phyloP scores from a whole-genome alignment of 2,888 invertebrate species.

The Dichetophora obliterata region DNA sequence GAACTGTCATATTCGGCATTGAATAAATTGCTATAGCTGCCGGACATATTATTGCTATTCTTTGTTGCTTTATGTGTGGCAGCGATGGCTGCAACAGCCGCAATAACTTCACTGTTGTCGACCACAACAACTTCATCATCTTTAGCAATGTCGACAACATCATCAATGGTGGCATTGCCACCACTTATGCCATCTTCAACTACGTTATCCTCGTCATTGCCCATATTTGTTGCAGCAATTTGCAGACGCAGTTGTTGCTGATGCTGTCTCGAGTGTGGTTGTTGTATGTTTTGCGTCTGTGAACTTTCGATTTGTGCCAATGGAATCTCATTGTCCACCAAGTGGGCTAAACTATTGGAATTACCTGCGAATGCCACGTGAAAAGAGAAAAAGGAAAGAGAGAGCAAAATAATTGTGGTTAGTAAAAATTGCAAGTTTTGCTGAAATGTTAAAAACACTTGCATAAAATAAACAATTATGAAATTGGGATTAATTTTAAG shows the following conservation, averaged over 20 bases:
- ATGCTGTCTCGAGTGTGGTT: conserved; percentile 47
- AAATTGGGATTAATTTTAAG: too few relatives aligned
- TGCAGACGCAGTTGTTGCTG: conserved; percentile 58
- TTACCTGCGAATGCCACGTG: conserved; percentile 71
- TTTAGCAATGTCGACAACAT: conserved; percentile 48
- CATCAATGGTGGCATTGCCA: conserved; percentile 51
- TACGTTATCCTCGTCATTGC: conserved; percentile 52
- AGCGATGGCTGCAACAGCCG: conserved; percentile 67
- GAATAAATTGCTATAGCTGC: conserved; percentile 69
- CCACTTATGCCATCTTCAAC: conserved; percentile 34
- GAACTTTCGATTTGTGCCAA: conserved; percentile 71
- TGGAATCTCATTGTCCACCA: conserved; percentile 77
- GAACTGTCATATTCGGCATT: conserved; percentile 61
- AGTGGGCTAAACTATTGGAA: conserved; percentile 77
- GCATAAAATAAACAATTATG: too few relatives aligned
- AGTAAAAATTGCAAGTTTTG: background rate
- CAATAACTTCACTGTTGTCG: conserved; percentile 65
- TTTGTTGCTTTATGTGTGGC: conserved; percentile 59
- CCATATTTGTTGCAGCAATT: conserved; percentile 51
- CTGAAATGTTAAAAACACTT: background rate
- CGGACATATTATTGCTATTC: conserved; percentile 63
- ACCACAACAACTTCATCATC: conserved; percentile 62
- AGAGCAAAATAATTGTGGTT: conserved; percentile 1
- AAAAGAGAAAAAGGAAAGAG: conserved; percentile 32
- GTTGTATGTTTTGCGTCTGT: conserved; percentile 51